phyloP scores from a whole-genome alignment of 2,797 vertebrate genomes.

The Phrynocephalus forsythii region DNA sequence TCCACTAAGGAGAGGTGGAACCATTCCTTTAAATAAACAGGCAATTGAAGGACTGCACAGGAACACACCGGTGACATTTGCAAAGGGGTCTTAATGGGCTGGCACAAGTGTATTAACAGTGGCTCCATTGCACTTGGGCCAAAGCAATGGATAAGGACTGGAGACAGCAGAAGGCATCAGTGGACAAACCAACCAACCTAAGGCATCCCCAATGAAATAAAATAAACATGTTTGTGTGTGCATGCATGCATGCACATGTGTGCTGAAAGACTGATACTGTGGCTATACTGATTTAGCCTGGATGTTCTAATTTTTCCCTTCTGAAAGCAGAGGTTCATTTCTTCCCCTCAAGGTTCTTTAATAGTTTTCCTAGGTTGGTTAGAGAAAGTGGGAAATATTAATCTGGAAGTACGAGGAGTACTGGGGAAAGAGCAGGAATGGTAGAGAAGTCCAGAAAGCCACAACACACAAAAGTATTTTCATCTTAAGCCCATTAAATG shows the following conservation, averaged over 20 bases:
- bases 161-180: neutral
- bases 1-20: conserved; percentile 61
- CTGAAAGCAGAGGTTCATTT: neutral
- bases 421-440: neutral
- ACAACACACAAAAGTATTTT: neutral
- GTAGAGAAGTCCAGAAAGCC: neutral
- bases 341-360: neutral
- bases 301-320: neutral
- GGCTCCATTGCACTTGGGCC: neutral
- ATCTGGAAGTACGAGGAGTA: neutral
- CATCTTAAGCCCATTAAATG: neutral
- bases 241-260: neutral
- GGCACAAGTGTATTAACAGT: neutral
- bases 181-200: neutral
- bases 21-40: conserved; percentile 54
- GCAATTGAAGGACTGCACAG: conserved; percentile 50
- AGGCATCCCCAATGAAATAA: neutral
- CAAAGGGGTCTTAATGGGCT: neutral
- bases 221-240: neutral
- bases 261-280: neutral
- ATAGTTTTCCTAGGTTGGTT: neutral
- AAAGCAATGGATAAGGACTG: neutral
- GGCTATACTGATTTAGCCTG: neutral
- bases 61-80: neutral
- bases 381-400: neutral